phyloP scores from a whole-genome alignment of 2,797 vertebrate genomes.

The Malacoctenus gilli region DNA sequence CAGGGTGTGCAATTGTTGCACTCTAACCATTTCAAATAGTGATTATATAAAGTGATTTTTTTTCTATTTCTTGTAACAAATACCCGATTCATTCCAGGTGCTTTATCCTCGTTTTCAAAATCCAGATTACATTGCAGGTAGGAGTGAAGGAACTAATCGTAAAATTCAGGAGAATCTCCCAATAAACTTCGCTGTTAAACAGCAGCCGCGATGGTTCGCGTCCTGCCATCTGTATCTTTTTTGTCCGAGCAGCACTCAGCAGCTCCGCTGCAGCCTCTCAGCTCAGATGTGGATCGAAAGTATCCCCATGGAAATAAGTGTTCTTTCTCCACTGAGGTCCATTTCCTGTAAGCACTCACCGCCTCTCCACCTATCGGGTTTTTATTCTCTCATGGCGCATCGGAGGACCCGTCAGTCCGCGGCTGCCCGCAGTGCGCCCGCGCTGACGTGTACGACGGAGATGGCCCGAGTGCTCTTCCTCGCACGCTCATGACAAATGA shows the following conservation, averaged over 20 bases:
- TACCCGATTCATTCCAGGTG: no score
- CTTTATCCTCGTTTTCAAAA: no score
- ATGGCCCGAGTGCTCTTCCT: slow-evolving; percentile 36
- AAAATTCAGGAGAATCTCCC: not conserved
- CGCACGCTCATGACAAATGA: slow-evolving; percentile 10
- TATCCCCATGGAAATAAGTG: slow-evolving; percentile 17
- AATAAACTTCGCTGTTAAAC: slow-evolving; percentile 7
- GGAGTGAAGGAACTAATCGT: not conserved
- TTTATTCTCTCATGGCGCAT: slow-evolving; percentile 16
- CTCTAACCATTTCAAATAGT: no score
- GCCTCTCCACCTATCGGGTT: slow-evolving; percentile 14
- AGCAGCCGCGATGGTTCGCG: slow-evolving; percentile 2
- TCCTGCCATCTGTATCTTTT: not conserved
- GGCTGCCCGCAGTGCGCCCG: slow-evolving; percentile 17
- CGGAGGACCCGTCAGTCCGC: slow-evolving; percentile 7
- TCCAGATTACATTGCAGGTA: no score
- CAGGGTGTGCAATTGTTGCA: no score
- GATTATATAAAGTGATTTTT: no score
- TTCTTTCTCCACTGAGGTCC: slow-evolving; percentile 19
- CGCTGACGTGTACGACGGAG: slow-evolving; percentile 28
- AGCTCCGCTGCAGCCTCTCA: slow-evolving; percentile 17
- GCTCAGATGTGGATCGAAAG: slow-evolving; percentile 29
- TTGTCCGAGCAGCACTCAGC: slow-evolving; percentile 8
- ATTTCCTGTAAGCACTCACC: slow-evolving; percentile 35
- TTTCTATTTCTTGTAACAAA: no score